Base-by-base conservation (phyloP, 2,888 invertebrate species). In the Cephus rjabovi region DNA sequence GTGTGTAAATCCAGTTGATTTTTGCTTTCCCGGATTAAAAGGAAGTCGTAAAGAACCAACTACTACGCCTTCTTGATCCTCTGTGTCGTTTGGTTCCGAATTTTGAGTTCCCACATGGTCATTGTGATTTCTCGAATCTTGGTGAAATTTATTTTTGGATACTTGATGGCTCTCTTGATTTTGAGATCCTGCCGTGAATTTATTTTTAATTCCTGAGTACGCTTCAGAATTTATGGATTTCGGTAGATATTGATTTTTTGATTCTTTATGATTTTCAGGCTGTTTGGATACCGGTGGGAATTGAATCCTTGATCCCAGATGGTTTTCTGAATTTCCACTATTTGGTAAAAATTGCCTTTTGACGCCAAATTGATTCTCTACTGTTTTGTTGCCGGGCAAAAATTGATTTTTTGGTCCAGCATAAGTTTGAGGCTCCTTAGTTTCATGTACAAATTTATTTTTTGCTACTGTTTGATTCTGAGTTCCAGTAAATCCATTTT, bases 1-100 rank as follows among this genome's bases (percentile, higher is more conserved):
- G 79, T 91, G 91, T 1, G 86, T 86, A 78, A 91, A 91, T 23
- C 88, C 88, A 73, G 6, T 77, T 35, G 34, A 71, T 3, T 77
- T 81, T 15, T 77, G 77, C 4, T 77, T 40, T 23, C 70, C 69
- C 9, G 69, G 31, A 31, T 73, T 77, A 68, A 75, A 82, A 3
- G 81, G 73, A 4, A 83, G 75, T 37, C 80, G 79, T 56, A 81
- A 40, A 12, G 83, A 74, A 9, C 81, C 81, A 0, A 81, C 84
- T 33, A 82, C 75, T 34, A 84, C 75, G 12, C 80, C 80, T 1
- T 80, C 75, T 30, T 34, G 33, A 15, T 75, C 75, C 31, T 69
- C 82, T 81, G 70, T 56, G 69, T 56, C 80, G 82, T 15, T 78
- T 75, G 12, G 4, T 31, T 33, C 71, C 4, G 31, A 33, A 31